Base-by-base conservation (phyloP, 2,113 vertebrate genomes). In the Oreotragus oreotragus region DNA sequence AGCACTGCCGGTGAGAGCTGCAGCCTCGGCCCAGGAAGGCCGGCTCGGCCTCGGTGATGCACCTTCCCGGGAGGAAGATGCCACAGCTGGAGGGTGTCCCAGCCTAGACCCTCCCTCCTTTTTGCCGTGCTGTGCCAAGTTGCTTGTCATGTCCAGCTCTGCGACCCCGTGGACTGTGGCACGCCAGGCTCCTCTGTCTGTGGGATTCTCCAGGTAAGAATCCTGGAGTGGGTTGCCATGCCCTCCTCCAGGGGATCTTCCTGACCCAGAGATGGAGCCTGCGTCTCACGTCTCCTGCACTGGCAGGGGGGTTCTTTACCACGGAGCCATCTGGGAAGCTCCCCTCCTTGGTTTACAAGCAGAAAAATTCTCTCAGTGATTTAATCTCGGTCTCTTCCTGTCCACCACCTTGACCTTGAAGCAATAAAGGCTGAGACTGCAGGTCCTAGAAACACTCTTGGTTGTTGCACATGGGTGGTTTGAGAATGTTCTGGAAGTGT, bases 51-150 rank as follows among this genome's bases (percentile, higher is more conserved):
- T 23, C 0, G 1, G 77, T 4, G 51, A 58, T 4, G 73, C 30
- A 15, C 25, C 25, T 28, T 64, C n/a, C 51, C 0, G 30, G 85
- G 49, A 62, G 25, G 0, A 5, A 19, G 36, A 13, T 21, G 55
- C 81, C 0, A 11, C 2, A 36, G 64, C 28, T 3, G 0, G n/a
- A 25, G 36, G 0, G 4, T 14, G 19, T 23, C 60, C 0, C 0
- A 47, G 16, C 45, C 51, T 14, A 58, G 84, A 28, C 64, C 30
- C 7, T 2, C 43, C 9, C 43, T 17, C 11, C 60, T 25, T 36
- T 49, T 17, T 25, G 21, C 5, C 5, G 1, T 27, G 6, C 70
- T 27, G 21, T 76, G 70, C 70, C 70, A 43, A 76, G 70, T 76
- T 0, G 2, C 12, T 43, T 76, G 70, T 43, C 23, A 7, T 43